These are phyloP conservation scores for Diloba caeruleocephala DNA, from an alignment of 2,888 invertebrate genomes.

Conservation along the genomic window DNA sequence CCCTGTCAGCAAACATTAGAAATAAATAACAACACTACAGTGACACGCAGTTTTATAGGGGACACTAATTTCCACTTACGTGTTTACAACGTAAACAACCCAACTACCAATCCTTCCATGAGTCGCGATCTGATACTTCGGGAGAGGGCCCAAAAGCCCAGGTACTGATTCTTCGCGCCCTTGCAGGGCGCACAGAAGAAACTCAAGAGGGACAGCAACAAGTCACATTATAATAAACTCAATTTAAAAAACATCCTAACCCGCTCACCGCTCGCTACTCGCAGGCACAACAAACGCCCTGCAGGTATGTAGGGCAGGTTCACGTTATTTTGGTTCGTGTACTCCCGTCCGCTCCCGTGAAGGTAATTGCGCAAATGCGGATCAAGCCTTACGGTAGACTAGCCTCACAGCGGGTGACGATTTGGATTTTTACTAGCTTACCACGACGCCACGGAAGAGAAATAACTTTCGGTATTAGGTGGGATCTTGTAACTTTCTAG, in stretches of 20 bases:
- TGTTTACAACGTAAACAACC: too few relatives aligned
- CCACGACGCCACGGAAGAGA: constrained; percentile 2
- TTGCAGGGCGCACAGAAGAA: too few relatives aligned
- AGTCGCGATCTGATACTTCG: too few relatives aligned
- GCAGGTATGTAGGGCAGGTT: constrained; percentile 57
- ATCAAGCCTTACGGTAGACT: constrained; percentile 45
- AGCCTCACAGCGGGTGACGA: constrained; percentile 33
- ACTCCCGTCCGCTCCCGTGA: constrained; percentile 44
- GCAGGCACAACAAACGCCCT: constrained; percentile 14
- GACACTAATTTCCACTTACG: too few relatives aligned
- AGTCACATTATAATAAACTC: too few relatives aligned
- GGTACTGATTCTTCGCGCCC: too few relatives aligned
- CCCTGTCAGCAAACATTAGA: too few relatives aligned
- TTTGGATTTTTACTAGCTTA: constrained; percentile 31
- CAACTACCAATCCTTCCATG: too few relatives aligned
- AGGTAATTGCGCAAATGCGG: constrained; percentile 58
- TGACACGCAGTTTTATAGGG: too few relatives aligned
- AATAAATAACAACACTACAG: too few relatives aligned
- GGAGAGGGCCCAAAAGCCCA: too few relatives aligned
- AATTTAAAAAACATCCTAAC: neutral
- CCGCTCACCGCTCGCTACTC: constrained; percentile 13
- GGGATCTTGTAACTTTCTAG: constrained; percentile 6
- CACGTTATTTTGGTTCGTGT: constrained; percentile 60
- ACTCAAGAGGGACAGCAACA: too few relatives aligned
- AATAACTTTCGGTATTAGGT: constrained; percentile 19